A percentile compares a stretch with the other conserved stretches of the same genome.
Conservation (phyloP, 2,888 invertebrate genomes). For the Drosophila dives region DNA sequence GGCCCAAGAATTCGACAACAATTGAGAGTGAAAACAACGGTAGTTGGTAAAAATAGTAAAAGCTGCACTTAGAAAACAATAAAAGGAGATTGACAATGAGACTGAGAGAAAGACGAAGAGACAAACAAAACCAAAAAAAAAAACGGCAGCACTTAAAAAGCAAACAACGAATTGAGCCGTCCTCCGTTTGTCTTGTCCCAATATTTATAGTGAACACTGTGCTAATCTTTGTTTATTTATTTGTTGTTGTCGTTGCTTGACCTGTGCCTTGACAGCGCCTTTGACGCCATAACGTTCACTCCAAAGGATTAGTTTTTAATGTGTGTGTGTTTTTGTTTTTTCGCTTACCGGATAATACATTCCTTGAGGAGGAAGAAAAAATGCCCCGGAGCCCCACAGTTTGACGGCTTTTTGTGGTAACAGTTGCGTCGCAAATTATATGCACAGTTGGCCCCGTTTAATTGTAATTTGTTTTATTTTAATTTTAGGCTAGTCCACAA, state of each 20-base stretch:
- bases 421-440: constrained; percentile 69
- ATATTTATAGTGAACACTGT: constrained; percentile 58
- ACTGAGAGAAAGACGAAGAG: not conserved
- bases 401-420: constrained; percentile 90
- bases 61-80: constrained; percentile 15
- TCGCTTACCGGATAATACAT: constrained; percentile 97
- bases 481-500: constrained; percentile 28
- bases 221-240: constrained; percentile 33
- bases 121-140: constrained; percentile 33
- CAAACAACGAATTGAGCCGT: constrained; percentile 53
- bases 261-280: constrained; percentile 11
- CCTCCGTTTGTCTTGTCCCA: constrained; percentile 30
- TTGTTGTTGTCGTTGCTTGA: constrained; percentile 19
- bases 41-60: constrained; percentile 32
- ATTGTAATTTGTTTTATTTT: constrained; percentile 6
- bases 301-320: not conserved
- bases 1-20: constrained; percentile 51
- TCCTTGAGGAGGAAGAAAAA: constrained; percentile 98
- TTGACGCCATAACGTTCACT: constrained; percentile 11
- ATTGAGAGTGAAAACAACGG: constrained; percentile 67
- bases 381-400: constrained; percentile 98
- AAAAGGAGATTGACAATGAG: not conserved
- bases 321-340: not conserved
- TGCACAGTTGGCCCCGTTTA: constrained; percentile 48
- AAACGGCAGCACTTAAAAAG: constrained; percentile 36